Conservation (phyloP, 2,797 vertebrate genomes). For the Oophaga sylvatica region DNA sequence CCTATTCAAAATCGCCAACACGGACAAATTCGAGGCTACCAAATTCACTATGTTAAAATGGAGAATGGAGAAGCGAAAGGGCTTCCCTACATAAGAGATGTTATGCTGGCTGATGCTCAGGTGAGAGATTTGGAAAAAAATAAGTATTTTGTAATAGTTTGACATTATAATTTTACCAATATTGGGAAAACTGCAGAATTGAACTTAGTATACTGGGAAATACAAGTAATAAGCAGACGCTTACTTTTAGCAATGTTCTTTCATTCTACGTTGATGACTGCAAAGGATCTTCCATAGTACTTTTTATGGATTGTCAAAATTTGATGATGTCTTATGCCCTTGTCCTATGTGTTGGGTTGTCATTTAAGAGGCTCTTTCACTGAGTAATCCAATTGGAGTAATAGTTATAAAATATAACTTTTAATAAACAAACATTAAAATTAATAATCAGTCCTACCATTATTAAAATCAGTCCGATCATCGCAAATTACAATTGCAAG, state of each 20-base stretch:
- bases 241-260: neutral
- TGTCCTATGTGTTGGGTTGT: too few relatives aligned
- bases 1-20: constrained; percentile 89
- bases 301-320: too few relatives aligned
- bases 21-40: constrained; percentile 97
- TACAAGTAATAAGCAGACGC: neutral
- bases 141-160: too few relatives aligned
- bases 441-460: too few relatives aligned
- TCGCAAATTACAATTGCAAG: too few relatives aligned
- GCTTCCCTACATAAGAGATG: constrained; percentile 91
- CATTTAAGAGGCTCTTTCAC: too few relatives aligned
- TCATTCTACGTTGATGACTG: neutral
- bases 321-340: too few relatives aligned
- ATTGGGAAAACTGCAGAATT: neutral
- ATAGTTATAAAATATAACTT: too few relatives aligned
- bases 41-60: constrained; percentile 94
- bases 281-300: neutral
- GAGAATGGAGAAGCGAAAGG: constrained; percentile 94
- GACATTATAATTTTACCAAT: neutral
- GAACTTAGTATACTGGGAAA: neutral
- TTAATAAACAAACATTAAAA: too few relatives aligned
- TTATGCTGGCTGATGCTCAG: constrained; percentile 98
- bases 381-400: too few relatives aligned
- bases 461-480: too few relatives aligned
- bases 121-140: constrained; percentile 71